Evolutionary conservation across 2,888 invertebrate genomes (phyloP), one percentile per base, ranked within the genome.

Genomic region (Auanema freiburgensis): DNA sequence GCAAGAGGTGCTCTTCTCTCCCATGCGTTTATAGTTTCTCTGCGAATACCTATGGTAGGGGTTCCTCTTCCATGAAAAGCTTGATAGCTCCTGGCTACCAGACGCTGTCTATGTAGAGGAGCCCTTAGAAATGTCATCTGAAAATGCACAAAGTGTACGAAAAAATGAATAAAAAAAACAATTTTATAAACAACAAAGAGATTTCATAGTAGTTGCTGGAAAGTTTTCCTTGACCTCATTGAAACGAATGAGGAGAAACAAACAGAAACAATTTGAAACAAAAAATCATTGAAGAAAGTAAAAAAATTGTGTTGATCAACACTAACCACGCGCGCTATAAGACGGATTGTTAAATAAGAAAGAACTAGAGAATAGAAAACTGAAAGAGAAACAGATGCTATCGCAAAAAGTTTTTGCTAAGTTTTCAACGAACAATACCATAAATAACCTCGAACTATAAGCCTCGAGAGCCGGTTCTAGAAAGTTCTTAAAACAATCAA

Each of bases 1-100:
- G 93, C 90, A 71, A 98, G 89, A 0, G 98, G 94, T 0, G 98
- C 97, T 66, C 98, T 88, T 69, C 98, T 75, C 71, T 87, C 87
- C 87, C 87, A 87, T 2, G 86, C 85, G 72, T 85, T 86, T 65
- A 86, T 84, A 8, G 87, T 87, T 76, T 87, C 87, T n/a, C 87
- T 79, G 21, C 87, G 71, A 56, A 79, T 79, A 21, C 73, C 79
- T 24, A 79, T 46, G 23, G 72, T 67, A 11, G 78, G 78, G 16
- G 58, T 50, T 23, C 66, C 72, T 44, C 69, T 50, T 25, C 62
- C 62, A 4, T 25, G 10, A n/a, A 49, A 62, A 33, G n/a, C 63
- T 8, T 59, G 33, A 21, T 42, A 52, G 21, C 58, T 41, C 5
- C 63, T 51, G 41, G 40, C 59, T 59, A 40, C 43, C 53, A 43